A percentile compares a stretch with the other conserved stretches of the same genome.
phyloP scores from a whole-genome alignment of 2,113 vertebrate genomes.

The Nibea albiflora region DNA sequence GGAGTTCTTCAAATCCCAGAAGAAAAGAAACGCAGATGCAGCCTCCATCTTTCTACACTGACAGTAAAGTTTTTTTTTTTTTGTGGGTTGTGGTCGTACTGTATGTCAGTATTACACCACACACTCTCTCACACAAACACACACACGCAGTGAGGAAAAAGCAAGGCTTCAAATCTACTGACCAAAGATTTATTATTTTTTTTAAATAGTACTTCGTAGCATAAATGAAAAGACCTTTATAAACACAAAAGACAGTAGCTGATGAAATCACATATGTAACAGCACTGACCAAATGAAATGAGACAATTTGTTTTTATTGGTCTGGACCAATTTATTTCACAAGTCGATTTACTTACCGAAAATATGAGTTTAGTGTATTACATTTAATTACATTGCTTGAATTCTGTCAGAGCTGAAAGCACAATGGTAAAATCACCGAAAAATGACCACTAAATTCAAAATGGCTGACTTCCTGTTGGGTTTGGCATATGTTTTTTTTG shows the following conservation, averaged over 20 bases:
- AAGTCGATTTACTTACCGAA: no score
- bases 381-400: no score
- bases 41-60: constrained; percentile 14
- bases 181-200: background rate
- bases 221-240: background rate
- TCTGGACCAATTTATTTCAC: no score
- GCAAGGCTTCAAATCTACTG: background rate
- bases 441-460: no score
- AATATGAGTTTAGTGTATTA: no score
- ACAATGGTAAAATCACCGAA: no score
- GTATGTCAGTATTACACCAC: background rate
- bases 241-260: background rate
- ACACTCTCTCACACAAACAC: background rate
- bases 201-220: background rate
- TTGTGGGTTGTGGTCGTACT: background rate
- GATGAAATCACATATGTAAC: background rate
- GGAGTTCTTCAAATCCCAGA: constrained; percentile 46
- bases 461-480: no score
- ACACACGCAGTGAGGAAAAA: background rate
- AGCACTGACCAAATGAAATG: background rate
- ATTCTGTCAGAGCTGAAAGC: no score
- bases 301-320: no score
- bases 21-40: constrained; percentile 32
- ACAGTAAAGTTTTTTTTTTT: constrained; percentile 2
- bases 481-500: no score